Base-by-base conservation (phyloP, 2,113 vertebrate species). In the Ibidorhyncha struthersii region DNA sequence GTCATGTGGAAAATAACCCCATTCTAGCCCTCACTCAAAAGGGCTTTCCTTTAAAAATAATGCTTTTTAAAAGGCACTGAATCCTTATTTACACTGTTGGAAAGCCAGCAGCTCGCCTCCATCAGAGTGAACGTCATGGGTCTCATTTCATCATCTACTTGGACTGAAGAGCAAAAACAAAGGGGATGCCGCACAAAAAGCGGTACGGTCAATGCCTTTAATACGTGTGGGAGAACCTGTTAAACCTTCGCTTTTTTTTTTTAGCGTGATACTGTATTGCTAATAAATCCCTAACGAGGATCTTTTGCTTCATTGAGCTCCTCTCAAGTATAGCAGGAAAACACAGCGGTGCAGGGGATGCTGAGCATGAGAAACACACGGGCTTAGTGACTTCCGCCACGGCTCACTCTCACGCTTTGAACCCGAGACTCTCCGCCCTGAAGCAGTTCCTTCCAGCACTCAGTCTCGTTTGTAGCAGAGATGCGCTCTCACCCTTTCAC, bases 1-100 rank as follows among this genome's bases (percentile, higher is more conserved):
- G 81, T 94, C 92, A 89, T 93, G 94, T 96, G 95, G 96, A 96
- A 97, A 96, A 95, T 94, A 87, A 79, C 56, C 65, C 90, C 61
- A 87, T 96, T 97, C 89, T 58, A 95, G 63, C 65, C 73, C 65
- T 89, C 83, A 22, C 65, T 96, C 86, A 84, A 82, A 96, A 93
- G 83, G 93, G 56, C 66, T 95, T 96, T 95, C 89, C 96, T 86
- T 94, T 82, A 94, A 92, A 95, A 95, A 53, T 74, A 40, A 82
- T 13, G 86, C 65, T 90, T 95, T 92, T 95, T 84, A 89, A 95
- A 91, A 92, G 80, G 86, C 80, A 52, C 83, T 20, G 76, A 89
- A 81, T 90, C 86, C 80, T 58, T 74, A 40, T 81, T 95, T 94
- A 53, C 80, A 27, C 61, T 82, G 73, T 3, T 91, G 94, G 92